Evolutionary conservation across 2,888 invertebrate genomes (phyloP).

Genomic region (Epinotia ramella): DNA sequence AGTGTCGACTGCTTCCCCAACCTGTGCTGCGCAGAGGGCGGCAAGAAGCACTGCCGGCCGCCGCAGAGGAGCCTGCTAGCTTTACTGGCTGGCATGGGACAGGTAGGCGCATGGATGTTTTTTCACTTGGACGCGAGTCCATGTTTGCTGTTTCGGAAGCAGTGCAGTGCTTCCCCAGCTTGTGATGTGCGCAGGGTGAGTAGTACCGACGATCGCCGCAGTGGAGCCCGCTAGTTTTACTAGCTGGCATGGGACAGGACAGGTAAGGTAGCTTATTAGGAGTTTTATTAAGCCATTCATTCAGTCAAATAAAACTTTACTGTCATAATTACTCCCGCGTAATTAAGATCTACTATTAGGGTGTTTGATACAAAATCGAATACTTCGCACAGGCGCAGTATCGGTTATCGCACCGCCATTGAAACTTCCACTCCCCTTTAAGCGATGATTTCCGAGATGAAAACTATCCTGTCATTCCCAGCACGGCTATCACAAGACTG

Average conservation of each 20-base stretch:
- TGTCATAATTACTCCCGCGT: too few species aligned
- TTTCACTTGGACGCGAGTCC: background rate
- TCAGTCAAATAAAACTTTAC: too few species aligned
- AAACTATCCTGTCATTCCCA: too few species aligned
- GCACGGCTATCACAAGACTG: too few species aligned
- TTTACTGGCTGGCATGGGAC: constrained; percentile 86
- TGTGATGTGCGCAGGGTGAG: constrained; percentile 79
- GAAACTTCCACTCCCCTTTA: too few species aligned
- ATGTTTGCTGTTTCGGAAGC: constrained; percentile 56
- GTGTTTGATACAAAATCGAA: too few species aligned
- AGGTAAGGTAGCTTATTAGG: constrained; percentile 62
- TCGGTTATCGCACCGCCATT: too few species aligned
- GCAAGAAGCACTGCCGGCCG: constrained; percentile 89
- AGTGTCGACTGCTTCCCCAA: constrained; percentile 92
- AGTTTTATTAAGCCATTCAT: too few species aligned
- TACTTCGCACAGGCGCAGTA: too few species aligned
- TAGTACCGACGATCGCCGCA: constrained; percentile 90
- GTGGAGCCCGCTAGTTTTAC: constrained; percentile 87
- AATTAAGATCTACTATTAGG: too few species aligned
- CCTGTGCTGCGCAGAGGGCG: constrained; percentile 91
- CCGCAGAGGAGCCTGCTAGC: constrained; percentile 89
- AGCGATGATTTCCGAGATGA: too few species aligned
- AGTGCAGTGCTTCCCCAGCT: constrained; percentile 83
- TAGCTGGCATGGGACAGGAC: constrained; percentile 87
- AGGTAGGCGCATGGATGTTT: constrained; percentile 68